Base-by-base conservation (phyloP, 1,140 invertebrate genomes). In the Calliopsis andreniformis region DNA sequence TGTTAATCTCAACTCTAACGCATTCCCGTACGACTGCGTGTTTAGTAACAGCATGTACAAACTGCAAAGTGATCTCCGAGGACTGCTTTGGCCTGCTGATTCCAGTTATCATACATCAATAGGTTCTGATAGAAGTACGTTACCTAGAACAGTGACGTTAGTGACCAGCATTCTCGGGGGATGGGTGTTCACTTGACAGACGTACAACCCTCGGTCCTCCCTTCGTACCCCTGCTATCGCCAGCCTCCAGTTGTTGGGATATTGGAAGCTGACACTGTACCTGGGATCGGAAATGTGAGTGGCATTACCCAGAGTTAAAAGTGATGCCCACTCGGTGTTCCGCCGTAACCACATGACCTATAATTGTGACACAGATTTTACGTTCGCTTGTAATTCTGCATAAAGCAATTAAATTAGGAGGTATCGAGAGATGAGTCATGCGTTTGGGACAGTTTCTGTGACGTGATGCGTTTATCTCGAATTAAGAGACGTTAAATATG, bases 101-200 rank as follows among this genome's bases (percentile, higher is more conserved):
- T 49, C 18, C n/a, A n/a, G 16, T 47, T n/a, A 5, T 23, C 14
- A 47, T 16, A n/a, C 43, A 14, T n/a, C 5, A 10, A n/a, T 49
- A 49, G 47, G 1, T 6, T 49, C 10, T 35, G 16, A 18, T 55
- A 66, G 25, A 66, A 55, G 5, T 25, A 39, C 5, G 23, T 89
- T 90, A 92, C 91, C 91, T 30, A 92, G 80, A 71, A 92, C 87
- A 20, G 89, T 91, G 68, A 92, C 88, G 64, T 92, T 90, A 45
- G 89, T 91, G 58, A 88, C 83, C 35, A 92, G 83, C 87, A 93
- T 93, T 56, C 89, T 94, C 18, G 96, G 96, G 5, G 96, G 96
- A 92, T 96, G 95, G 51, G 96, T 97, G 39, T 96, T 96, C 86
- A 97, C 95, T 94, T 97, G 96, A 89, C 96, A 97, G 92, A 96